Evolutionary conservation across 2,888 invertebrate species (phyloP).

Genomic region (Globia sparganii): DNA sequence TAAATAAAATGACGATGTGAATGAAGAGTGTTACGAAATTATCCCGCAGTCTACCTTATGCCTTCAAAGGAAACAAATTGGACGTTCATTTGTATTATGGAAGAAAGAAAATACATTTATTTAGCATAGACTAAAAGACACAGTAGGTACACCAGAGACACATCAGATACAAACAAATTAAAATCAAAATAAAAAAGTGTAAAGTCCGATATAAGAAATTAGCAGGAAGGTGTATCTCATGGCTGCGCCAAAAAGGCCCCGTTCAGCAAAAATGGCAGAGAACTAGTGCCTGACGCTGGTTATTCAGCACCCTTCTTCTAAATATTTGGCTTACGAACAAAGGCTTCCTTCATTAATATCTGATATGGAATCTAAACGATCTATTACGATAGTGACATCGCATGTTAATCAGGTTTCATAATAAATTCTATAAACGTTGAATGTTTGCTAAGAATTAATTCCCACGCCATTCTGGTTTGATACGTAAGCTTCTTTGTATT

Average conservation of each 20-base stretch:
- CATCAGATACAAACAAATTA: no score
- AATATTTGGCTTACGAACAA: neutral
- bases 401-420: slow-evolving; percentile 58
- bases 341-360: slow-evolving; percentile 14
- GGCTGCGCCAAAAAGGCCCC: no score
- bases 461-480: slow-evolving; percentile 57
- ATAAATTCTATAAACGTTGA: slow-evolving; percentile 32
- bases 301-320: neutral
- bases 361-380: slow-evolving; percentile 34
- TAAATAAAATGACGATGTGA: neutral
- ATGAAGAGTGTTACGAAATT: neutral
- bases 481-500: slow-evolving; percentile 41
- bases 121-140: no score
- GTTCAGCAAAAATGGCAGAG: no score
- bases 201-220: no score
- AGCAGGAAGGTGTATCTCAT: no score
- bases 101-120: no score
- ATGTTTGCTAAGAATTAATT: slow-evolving; percentile 48
- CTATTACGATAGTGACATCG: slow-evolving; percentile 44
- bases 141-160: no score
- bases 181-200: no score
- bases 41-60: neutral
- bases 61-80: neutral
- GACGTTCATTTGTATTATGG: no score
- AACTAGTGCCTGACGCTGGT: no score